phyloP scores from a whole-genome alignment of 2,113 vertebrate species.

The Orthonyx spaldingii region DNA sequence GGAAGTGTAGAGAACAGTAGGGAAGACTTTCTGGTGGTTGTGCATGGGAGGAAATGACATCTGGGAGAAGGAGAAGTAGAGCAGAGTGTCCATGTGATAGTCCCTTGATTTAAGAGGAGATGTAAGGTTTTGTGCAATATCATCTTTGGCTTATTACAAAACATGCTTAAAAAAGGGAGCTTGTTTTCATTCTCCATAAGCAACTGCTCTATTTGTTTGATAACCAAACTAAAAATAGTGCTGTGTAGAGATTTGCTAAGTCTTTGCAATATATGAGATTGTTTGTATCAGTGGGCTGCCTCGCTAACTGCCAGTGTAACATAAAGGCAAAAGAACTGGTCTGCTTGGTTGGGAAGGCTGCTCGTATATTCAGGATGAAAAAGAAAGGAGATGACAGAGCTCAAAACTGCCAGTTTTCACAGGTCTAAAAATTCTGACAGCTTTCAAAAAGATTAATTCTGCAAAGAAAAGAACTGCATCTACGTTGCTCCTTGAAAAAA shows the following conservation, averaged over 20 bases:
- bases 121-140: neutral
- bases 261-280: neutral
- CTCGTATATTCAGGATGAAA: neutral
- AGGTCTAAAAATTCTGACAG: neutral
- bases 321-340: neutral
- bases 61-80: neutral
- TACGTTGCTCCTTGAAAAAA: neutral
- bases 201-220: neutral
- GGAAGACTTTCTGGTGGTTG: neutral
- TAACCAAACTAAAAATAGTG: neutral
- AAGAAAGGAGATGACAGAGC: neutral
- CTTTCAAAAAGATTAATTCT: constrained; percentile 21
- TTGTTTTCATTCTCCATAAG: neutral
- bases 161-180: neutral
- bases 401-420: neutral
- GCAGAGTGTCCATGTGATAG: neutral
- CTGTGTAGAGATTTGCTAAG: neutral
- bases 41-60: neutral
- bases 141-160: neutral
- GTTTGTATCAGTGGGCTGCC: neutral
- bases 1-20: neutral
- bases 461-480: neutral
- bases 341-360: neutral
- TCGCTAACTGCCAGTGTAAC: neutral
- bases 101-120: neutral